Conservation (phyloP, 2,888 invertebrate genomes). For the Isoperla grammatica region DNA sequence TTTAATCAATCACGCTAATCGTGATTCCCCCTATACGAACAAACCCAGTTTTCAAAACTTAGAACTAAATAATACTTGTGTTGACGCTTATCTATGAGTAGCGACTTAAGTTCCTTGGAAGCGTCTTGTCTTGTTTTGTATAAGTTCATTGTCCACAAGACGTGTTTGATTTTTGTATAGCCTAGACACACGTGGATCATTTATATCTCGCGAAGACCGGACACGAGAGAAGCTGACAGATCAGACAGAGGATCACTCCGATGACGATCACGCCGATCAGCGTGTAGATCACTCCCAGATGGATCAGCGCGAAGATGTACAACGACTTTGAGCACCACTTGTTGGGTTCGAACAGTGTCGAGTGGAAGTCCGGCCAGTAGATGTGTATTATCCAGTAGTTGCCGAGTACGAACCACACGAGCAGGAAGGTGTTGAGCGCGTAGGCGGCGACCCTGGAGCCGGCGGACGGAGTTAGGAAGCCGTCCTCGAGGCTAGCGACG, state of each 20-base stretch:
- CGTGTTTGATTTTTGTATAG: too few species aligned
- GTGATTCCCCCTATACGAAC: too few species aligned
- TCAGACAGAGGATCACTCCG: too few species aligned
- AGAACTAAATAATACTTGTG: too few species aligned
- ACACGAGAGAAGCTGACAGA: constrained; percentile 59
- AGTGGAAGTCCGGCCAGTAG: constrained; percentile 69
- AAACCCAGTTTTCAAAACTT: too few species aligned
- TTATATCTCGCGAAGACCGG: constrained; percentile 44
- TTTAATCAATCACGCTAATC: too few species aligned
- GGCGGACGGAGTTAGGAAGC: constrained; percentile 43
- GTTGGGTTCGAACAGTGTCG: constrained; percentile 67
- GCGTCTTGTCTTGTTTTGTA: too few species aligned
- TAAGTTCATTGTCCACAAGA: too few species aligned
- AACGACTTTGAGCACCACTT: constrained; percentile 73
- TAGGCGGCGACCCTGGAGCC: constrained; percentile 59
- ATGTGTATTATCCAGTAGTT: constrained; percentile 74
- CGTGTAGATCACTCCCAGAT: constrained; percentile 63
- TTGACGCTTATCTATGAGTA: too few species aligned
- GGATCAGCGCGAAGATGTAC: constrained; percentile 69
- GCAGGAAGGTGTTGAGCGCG: constrained; percentile 60
- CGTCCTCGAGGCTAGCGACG: constrained; percentile 37
- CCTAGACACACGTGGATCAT: constrained; percentile 22
- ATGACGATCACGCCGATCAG: too few species aligned
- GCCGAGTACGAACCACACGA: constrained; percentile 68
- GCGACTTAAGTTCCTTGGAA: too few species aligned